These are phyloP conservation scores for Drosophila parthenogenetica DNA, from an alignment of 2,888 invertebrate genomes.

Conservation along the genomic window DNA sequence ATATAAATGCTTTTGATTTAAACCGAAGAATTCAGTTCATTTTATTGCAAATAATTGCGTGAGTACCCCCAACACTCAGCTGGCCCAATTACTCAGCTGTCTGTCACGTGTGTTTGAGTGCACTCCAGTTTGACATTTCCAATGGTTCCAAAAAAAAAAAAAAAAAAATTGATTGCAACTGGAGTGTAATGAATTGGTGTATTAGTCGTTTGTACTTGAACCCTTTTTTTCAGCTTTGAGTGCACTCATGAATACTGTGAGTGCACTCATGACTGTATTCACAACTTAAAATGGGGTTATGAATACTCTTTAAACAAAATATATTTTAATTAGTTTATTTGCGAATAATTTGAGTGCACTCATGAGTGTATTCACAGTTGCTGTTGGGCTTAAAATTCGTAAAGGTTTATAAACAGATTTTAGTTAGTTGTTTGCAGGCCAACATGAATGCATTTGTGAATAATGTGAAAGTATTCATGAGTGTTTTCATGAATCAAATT, in stretches of 20 bases:
- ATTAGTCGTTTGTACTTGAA: constrained; percentile 7
- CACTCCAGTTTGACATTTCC: constrained; percentile 16
- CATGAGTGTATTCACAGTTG: neutral
- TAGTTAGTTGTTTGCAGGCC: neutral
- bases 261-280: constrained; percentile 3
- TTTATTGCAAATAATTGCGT: constrained; percentile 17
- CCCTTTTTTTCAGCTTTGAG: neutral
- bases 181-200: neutral
- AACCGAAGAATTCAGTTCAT: constrained; percentile 10
- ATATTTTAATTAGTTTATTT: neutral
- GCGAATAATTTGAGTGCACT: neutral
- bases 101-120: constrained; percentile 25
- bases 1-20: constrained; percentile 27
- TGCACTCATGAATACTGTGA: constrained; percentile 10
- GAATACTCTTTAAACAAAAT: neutral
- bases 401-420: neutral
- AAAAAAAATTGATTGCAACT: constrained; percentile 9
- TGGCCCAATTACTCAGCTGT: constrained; percentile 23
- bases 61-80: constrained; percentile 9
- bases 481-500: too few relatives aligned
- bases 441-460: neutral
- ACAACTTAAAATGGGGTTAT: neutral
- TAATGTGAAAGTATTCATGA: neutral
- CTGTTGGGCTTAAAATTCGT: too few relatives aligned
- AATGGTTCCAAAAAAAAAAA: constrained; percentile 4